Evolutionary conservation across 2,797 vertebrate genomes (phyloP).

Genomic region (Centropyge bicolor): DNA sequence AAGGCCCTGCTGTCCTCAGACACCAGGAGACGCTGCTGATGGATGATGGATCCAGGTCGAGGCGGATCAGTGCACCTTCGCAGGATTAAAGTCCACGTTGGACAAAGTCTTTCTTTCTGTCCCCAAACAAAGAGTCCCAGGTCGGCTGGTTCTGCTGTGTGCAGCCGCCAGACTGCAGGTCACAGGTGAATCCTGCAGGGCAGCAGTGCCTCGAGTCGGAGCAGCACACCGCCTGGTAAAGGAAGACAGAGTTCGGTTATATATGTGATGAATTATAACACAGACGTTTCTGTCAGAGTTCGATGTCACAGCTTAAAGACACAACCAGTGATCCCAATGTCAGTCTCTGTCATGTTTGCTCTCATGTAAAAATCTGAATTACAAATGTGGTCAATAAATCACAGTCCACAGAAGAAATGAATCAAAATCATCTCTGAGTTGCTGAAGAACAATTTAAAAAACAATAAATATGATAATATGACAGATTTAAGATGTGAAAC

Average conservation of each 20-base stretch:
- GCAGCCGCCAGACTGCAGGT: constrained; percentile 61
- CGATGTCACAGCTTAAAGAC: too few species aligned
- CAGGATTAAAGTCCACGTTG: constrained; percentile 39
- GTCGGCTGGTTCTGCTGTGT: not conserved
- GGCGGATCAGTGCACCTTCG: not conserved
- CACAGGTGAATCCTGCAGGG: constrained; percentile 63
- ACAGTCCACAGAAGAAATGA: too few species aligned
- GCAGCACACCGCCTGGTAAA: constrained; percentile 75
- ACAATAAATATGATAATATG: too few species aligned
- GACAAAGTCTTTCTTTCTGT: constrained; percentile 48
- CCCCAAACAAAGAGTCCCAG: constrained; percentile 49
- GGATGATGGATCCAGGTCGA: not conserved
- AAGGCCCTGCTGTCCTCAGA: constrained; percentile 7
- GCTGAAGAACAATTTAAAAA: too few species aligned
- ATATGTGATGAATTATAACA: too few species aligned
- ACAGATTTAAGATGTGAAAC: not conserved
- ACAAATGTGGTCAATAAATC: too few species aligned
- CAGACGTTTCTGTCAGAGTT: too few species aligned
- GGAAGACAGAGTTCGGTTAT: not conserved
- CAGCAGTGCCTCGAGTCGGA: constrained; percentile 70
- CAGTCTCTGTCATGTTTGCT: too few species aligned
- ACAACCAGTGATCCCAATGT: too few species aligned
- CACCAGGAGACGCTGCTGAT: not conserved
- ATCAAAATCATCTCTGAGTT: too few species aligned
- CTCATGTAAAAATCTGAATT: too few species aligned